Evolutionary conservation across 2,888 invertebrate genomes (phyloP).

Genomic region (Meandrusa payeni): DNA sequence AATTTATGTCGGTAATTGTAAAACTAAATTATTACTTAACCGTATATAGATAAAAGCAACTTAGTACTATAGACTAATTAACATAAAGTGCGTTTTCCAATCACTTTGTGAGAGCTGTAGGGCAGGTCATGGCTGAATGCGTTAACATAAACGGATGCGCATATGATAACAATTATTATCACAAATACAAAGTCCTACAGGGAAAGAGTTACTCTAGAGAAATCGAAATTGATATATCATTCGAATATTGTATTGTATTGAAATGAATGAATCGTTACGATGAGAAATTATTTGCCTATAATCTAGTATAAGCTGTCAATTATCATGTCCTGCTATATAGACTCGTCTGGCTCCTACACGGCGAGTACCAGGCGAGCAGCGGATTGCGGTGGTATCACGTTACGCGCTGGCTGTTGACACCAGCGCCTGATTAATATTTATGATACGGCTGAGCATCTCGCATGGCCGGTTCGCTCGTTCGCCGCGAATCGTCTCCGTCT

Average conservation of each 20-base stretch:
- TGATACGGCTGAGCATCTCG: constrained; percentile 80
- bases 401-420: constrained; percentile 81
- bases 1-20: neutral
- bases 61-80: constrained; percentile 39
- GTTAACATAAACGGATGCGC: constrained; percentile 72
- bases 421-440: constrained; percentile 81
- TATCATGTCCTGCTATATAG: constrained; percentile 38
- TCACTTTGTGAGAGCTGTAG: constrained; percentile 60
- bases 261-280: too few relatives aligned
- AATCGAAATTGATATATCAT: constrained; percentile 1
- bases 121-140: constrained; percentile 77
- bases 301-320: constrained; percentile 31
- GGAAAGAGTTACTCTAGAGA: constrained; percentile 31
- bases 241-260: too few relatives aligned
- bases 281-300: too few relatives aligned
- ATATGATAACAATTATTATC: constrained; percentile 63
- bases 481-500: constrained; percentile 69
- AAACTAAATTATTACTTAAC: constrained; percentile 8
- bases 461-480: constrained; percentile 75
- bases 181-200: constrained; percentile 43
- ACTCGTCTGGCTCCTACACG: constrained; percentile 49
- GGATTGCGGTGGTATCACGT: constrained; percentile 72
- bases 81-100: constrained; percentile 56
- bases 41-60: too few relatives aligned
- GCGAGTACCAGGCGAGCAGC: constrained; percentile 70